A percentile compares a stretch with the other conserved stretches of the same genome.
phyloP scores from a whole-genome alignment of 2,888 invertebrate species.

The Ditylenchus weischeri region DNA sequence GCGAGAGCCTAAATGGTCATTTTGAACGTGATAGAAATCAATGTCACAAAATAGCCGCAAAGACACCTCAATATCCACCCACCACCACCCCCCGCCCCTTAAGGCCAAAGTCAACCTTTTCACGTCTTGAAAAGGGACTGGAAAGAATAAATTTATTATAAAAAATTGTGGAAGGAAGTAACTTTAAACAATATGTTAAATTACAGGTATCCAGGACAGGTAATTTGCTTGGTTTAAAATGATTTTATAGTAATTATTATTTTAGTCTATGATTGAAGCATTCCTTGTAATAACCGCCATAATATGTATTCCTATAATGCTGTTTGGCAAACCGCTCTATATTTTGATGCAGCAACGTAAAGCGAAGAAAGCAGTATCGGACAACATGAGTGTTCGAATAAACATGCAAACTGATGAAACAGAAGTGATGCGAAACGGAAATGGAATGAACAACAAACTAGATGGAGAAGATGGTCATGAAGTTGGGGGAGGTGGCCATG shows the following conservation, averaged over 20 bases:
- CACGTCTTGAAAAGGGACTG: no score
- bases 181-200: no score
- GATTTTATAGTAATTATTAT: conserved; percentile 7
- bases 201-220: conserved; percentile 8
- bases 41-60: no score
- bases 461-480: conserved; percentile 6
- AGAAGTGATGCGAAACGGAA: conserved; percentile 53
- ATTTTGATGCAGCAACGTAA: conserved; percentile 52
- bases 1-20: no score
- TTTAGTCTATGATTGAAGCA: conserved; percentile 53
- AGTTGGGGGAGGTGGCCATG: conserved; percentile 8
- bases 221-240: neutral
- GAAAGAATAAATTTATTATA: no score
- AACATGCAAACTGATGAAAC: conserved; percentile 55
- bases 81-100: no score
- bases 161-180: no score
- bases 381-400: conserved; percentile 52
- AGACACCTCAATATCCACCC: no score
- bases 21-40: no score
- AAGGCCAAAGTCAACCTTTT: no score
- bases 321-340: conserved; percentile 58
- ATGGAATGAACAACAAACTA: conserved; percentile 30
- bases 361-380: conserved; percentile 44
- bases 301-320: conserved; percentile 56
- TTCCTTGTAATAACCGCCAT: conserved; percentile 60